Evolutionary conservation across 2,888 invertebrate genomes (phyloP), one percentile per base, ranked within the genome.

Genomic region (Polydrusus pterygomalis): DNA sequence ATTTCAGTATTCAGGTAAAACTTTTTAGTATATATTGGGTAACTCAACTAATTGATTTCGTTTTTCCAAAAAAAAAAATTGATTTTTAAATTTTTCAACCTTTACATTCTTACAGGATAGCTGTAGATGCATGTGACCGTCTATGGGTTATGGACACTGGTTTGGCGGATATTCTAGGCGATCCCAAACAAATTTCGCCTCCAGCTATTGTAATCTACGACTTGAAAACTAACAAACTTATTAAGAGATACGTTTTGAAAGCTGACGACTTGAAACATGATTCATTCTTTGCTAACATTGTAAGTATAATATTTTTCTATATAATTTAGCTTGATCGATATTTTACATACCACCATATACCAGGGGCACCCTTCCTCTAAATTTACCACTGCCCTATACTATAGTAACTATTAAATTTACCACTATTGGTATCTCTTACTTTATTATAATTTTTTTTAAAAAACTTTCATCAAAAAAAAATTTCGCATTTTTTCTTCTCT

Each of bases 121-220:
- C 89, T 79, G 92, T 93, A 0, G 96, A 96, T 84, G 89, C 89
- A 6, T 96, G 96, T 82, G 94, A 95, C 85, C 90, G 96, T 56
- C 89, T 96, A 9, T 96, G 96, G 95, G 93, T 94, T 6, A 90
- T 96, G 87, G 95, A 96, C 84, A 92, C 94, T 0, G 96, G 95
- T 69, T 87, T 94, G 45, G 92, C 93, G 51, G 94, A 95, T 84
- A 93, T 95, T 86, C 87, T 92, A 65, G 95, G 94, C 84, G 87
- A 87, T 34, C 88, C 90, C 45, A 91, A 92, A 79, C 93, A 89
- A 89, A 89, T 90, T 17, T 88, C 90, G 1, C 91, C 91, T 1
- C 91, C 92, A 8, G 91, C 93, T 0, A 89, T 95, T 54, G 91
- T 92, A 1, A 90, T 94, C 71, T 94, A 92, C 81, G 95, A 95